Percentiles rank a stretch among this genome's conserved stretches.
These are phyloP conservation scores for Pteronotus mesoamericanus DNA, from an alignment of 2,797 vertebrate species.

Conservation along the genomic window DNA sequence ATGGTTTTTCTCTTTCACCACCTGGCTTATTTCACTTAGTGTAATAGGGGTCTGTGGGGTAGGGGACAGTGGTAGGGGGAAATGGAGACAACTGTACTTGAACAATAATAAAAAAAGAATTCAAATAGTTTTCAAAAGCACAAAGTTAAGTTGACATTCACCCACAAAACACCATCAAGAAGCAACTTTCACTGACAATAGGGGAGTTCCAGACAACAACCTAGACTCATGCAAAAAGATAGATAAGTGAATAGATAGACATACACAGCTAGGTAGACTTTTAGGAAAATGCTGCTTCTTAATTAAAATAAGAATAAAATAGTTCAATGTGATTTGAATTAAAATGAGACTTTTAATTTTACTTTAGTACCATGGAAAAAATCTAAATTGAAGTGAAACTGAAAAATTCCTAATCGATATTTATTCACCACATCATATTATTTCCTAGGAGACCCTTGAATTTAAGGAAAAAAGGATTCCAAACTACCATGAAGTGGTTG, in stretches of 20 bases:
- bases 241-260: not conserved
- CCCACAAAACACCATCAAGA: not conserved
- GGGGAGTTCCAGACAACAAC: not conserved
- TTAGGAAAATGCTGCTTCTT: not conserved
- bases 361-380: not conserved
- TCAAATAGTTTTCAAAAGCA: not conserved
- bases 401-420: not conserved
- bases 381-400: not conserved
- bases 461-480: not conserved
- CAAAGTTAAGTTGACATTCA: not conserved
- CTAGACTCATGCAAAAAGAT: not conserved
- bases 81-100: too few species aligned
- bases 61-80: too few species aligned
- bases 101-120: too few species aligned
- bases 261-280: not conserved
- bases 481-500: not conserved
- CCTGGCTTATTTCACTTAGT: too few species aligned
- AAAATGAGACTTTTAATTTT: constrained; percentile 3
- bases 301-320: not conserved
- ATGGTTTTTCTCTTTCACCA: too few species aligned
- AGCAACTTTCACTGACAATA: not conserved
- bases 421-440: not conserved
- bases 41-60: too few species aligned
- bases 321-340: not conserved
- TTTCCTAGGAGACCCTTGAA: not conserved